Conservation (phyloP, 2,888 invertebrate genomes). For the Leptodirus hochenwartii region DNA sequence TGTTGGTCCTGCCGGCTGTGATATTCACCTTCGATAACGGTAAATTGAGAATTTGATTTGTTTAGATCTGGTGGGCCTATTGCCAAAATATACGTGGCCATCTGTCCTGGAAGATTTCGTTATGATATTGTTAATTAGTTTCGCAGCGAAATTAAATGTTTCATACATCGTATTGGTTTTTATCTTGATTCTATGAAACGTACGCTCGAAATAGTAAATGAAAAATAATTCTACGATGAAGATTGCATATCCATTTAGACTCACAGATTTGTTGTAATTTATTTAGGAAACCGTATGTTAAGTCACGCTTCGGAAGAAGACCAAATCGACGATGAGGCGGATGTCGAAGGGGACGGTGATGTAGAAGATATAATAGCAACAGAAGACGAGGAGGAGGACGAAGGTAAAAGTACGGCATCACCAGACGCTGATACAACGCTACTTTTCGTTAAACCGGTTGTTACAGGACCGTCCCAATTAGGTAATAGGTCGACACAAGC, state of each 20-base stretch:
- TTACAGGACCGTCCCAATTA: slow-evolving; percentile 41
- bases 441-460: slow-evolving; percentile 67
- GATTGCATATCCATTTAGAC: background rate
- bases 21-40: slow-evolving; percentile 52
- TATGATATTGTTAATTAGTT: background rate
- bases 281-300: slow-evolving; percentile 30
- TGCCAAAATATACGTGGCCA: slow-evolving; percentile 19
- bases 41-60: slow-evolving; percentile 34
- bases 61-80: slow-evolving; percentile 15
- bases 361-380: slow-evolving; percentile 37
- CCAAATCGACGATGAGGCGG: slow-evolving; percentile 49
- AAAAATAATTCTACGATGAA: slow-evolving; percentile 3
- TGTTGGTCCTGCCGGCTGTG: slow-evolving; percentile 52
- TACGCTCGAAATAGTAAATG: too few relatives aligned
- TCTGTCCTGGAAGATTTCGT: slow-evolving; percentile 1
- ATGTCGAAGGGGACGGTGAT: slow-evolving; percentile 46
- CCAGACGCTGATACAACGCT: slow-evolving; percentile 84
- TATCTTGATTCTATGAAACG: too few relatives aligned
- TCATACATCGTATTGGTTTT: too few relatives aligned
- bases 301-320: slow-evolving; percentile 49
- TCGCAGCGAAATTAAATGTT: too few relatives aligned
- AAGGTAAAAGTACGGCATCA: slow-evolving; percentile 53
- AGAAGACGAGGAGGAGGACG: slow-evolving; percentile 42
- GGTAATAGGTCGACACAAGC: slow-evolving; percentile 28
- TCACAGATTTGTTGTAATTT: slow-evolving; percentile 7